Evolutionary conservation across 2,888 invertebrate genomes (phyloP).

Genomic region (Ichneumon xanthorius): DNA sequence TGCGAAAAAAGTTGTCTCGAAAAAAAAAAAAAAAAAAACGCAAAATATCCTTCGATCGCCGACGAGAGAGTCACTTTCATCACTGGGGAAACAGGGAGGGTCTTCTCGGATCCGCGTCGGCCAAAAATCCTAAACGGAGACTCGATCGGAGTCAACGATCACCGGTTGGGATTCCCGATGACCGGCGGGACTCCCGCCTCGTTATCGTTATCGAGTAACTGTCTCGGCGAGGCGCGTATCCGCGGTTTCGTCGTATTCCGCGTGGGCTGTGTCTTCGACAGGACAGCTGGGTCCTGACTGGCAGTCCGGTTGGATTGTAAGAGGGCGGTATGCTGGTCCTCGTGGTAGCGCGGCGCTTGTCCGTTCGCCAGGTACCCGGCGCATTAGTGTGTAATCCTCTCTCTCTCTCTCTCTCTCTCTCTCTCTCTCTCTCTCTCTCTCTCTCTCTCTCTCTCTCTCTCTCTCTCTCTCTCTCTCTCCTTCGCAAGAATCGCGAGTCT

Average conservation of each 20-base stretch:
- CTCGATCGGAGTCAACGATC: background rate
- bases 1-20: background rate
- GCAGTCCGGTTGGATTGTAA: conserved; percentile 64
- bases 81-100: conserved; percentile 20
- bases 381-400: conserved; percentile 68
- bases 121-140: background rate
- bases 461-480: conserved; percentile 38
- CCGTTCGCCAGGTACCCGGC: conserved; percentile 65
- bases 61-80: conserved; percentile 37
- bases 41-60: background rate
- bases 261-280: conserved; percentile 67
- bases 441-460: conserved; percentile 35
- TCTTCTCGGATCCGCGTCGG: background rate
- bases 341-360: conserved; percentile 69
- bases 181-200: conserved; percentile 53
- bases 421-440: conserved; percentile 36
- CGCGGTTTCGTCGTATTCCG: conserved; percentile 26
- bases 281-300: conserved; percentile 81
- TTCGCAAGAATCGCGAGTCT: conserved; percentile 56
- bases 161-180: conserved; percentile 17
- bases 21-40: background rate
- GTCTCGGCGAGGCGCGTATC: conserved; percentile 9
- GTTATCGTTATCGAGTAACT: conserved; percentile 29
- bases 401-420: conserved; percentile 38
- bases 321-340: conserved; percentile 73